Conservation (phyloP, 2,888 invertebrate species). For the Patella depressa region DNA sequence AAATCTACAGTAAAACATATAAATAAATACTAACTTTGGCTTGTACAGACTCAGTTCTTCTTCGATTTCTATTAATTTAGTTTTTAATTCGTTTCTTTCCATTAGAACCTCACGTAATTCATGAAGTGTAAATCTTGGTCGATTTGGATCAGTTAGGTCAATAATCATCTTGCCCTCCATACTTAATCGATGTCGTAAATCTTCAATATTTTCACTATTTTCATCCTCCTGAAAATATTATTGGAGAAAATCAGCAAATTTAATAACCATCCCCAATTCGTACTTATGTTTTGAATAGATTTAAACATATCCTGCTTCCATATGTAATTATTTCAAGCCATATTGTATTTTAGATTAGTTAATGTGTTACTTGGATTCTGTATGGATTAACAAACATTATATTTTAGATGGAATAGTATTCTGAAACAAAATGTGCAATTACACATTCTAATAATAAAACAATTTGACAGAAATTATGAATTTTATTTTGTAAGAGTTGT, state of each 20-base stretch:
- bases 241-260: too few relatives aligned
- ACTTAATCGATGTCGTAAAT: slow-evolving; percentile 55
- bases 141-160: slow-evolving; percentile 73
- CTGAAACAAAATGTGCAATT: too few relatives aligned
- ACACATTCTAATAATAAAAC: too few relatives aligned
- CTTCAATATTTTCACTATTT: slow-evolving; percentile 45
- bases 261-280: neutral
- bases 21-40: slow-evolving; percentile 72
- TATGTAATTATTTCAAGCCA: too few relatives aligned
- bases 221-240: slow-evolving; percentile 20
- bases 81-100: slow-evolving; percentile 93
- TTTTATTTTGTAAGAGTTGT: too few relatives aligned
- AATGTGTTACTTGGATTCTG: too few relatives aligned
- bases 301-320: neutral
- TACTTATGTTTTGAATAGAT: neutral
- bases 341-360: too few relatives aligned
- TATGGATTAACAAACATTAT: too few relatives aligned
- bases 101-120: slow-evolving; percentile 89
- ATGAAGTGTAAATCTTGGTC: slow-evolving; percentile 86
- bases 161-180: slow-evolving; percentile 68
- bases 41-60: slow-evolving; percentile 87
- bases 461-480: too few relatives aligned
- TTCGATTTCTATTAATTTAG: slow-evolving; percentile 92
- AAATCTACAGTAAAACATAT: neutral
- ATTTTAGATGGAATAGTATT: too few relatives aligned